Evolutionary conservation across 2,113 vertebrate species (phyloP).

Genomic region (Sigmodon hispidus): DNA sequence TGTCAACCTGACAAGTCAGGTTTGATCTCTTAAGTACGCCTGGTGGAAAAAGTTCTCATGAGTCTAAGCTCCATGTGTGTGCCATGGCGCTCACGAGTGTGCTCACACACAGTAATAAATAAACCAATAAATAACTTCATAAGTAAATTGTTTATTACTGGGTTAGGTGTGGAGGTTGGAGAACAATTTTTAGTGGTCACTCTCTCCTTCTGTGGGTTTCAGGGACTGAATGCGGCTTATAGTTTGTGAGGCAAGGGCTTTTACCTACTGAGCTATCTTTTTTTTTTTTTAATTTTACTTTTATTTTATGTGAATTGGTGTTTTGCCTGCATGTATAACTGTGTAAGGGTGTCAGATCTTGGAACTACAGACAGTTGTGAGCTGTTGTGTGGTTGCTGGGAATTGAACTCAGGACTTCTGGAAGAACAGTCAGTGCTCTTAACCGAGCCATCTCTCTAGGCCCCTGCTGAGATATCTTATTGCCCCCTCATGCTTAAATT

Average conservation of each 20-base stretch:
- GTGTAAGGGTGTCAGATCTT: too few species aligned
- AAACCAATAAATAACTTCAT: background rate
- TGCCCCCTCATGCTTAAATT: background rate
- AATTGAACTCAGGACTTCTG: too few species aligned
- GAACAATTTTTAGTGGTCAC: background rate
- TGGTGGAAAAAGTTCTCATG: background rate
- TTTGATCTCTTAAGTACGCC: background rate
- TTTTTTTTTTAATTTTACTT: too few species aligned
- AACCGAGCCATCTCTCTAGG: too few species aligned
- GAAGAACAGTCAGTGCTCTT: too few species aligned
- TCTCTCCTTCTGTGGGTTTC: background rate
- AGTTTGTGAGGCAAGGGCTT: background rate
- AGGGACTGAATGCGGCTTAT: background rate
- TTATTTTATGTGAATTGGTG: too few species aligned
- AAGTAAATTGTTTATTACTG: background rate
- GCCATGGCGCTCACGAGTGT: background rate
- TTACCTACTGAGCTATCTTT: background rate
- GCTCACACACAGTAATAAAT: background rate
- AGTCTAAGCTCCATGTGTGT: too few species aligned
- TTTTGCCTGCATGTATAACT: too few species aligned
- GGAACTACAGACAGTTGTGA: too few species aligned
- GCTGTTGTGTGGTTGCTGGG: too few species aligned
- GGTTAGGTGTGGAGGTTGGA: background rate
- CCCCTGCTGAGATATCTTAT: background rate
- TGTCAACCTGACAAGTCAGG: too few species aligned